Base-by-base conservation (phyloP, 2,888 invertebrate genomes). In the Apodemia mormo region DNA sequence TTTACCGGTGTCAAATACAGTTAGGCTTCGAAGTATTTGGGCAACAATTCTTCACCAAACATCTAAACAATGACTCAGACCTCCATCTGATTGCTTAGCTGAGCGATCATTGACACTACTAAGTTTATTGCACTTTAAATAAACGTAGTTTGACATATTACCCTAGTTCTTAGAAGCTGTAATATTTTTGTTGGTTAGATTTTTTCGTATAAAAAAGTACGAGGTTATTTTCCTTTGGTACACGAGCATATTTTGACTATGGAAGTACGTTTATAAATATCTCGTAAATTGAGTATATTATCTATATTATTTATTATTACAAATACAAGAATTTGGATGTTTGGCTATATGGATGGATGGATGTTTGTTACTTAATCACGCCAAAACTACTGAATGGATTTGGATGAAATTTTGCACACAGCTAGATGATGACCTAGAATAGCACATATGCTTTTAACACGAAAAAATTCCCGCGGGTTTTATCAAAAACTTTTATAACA, bases 21-120 rank as follows among this genome's bases (percentile, higher is more conserved):
- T 71, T 72, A 68, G 68, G 40, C 65, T 68, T 45, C 30, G 68
- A 43, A 12, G 68, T 45, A n/a, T 70, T 68, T 70, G 69, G 72
- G 74, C 73, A 74, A 74, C 72, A 67, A 82, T 81, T 81, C 79
- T 81, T 45, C 58, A 61, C 30, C 81, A 77, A 77, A 76, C 79
- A 61, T 9, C 61, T 33, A 81, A 85, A 85, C 81, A 84, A 81
- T 89, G 89, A 90, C 75, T 90, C 87, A 90, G 78, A 72, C 68
- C 73, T 71, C 72, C 73, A 75, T 77, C 78, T 78, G 79, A 77
- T 80, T 77, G 75, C 75, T 76, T 77, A 78, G 74, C 75, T 75
- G 61, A 68, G 78, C 81, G 88, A 85, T 78, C 89, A 77, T 86
- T 90, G 89, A 88, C 90, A 82, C 82, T 79, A 78, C 74, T 54